A percentile compares a stretch with the other conserved stretches of the same genome.
These are phyloP conservation scores for Shinisaurus crocodilurus DNA, from an alignment of 2,113 vertebrate species.

Conservation along the genomic window DNA sequence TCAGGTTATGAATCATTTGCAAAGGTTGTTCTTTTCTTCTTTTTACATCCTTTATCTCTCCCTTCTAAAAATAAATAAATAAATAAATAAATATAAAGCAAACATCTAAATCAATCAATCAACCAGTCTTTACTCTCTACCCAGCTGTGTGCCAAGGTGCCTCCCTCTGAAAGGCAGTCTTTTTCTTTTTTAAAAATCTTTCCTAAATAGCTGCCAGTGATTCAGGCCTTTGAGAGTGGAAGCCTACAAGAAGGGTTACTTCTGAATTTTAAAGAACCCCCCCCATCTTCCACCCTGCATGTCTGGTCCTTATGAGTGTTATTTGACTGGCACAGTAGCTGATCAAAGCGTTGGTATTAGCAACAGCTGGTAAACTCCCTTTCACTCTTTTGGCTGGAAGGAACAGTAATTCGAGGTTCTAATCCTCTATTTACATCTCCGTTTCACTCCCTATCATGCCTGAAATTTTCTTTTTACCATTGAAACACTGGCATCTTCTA, in stretches of 20 bases:
- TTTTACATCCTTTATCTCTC: background rate
- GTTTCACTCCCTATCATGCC: background rate
- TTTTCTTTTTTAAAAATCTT: background rate
- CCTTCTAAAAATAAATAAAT: background rate
- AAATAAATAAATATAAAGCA: rapidly evolving
- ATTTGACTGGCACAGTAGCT: background rate
- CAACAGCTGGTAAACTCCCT: background rate
- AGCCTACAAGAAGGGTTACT: rapidly evolving
- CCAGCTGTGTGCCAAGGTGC: background rate
- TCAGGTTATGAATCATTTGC: background rate
- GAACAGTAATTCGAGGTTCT: background rate
- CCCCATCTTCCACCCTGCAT: background rate
- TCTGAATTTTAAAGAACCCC: background rate
- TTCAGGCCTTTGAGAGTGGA: background rate
- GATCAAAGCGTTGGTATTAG: constrained; percentile 14
- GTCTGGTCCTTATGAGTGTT: constrained; percentile 36
- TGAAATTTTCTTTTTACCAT: background rate
- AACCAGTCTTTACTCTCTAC: background rate
- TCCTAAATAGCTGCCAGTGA: background rate
- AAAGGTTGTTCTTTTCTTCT: background rate
- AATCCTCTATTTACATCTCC: rapidly evolving
- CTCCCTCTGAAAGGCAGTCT: background rate
- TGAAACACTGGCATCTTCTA: background rate
- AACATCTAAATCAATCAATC: background rate
- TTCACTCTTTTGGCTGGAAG: constrained; percentile 34